Base-by-base conservation (phyloP, 2,113 vertebrate species). In the Scopus umbretta region DNA sequence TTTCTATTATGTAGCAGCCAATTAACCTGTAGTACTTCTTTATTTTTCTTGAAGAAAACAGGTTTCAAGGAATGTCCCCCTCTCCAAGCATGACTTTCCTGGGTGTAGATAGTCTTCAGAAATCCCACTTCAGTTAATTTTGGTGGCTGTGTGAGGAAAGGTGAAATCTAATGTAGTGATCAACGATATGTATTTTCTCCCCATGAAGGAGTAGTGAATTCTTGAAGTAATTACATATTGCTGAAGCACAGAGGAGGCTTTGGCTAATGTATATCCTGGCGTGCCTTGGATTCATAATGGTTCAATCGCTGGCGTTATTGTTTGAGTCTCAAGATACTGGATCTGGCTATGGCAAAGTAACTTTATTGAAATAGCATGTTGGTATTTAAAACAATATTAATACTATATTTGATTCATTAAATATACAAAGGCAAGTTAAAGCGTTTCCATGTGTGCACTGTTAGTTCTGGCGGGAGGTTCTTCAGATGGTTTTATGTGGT, bases 341-440 rank as follows among this genome's bases (percentile, higher is more conserved):
- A 34, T 10, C 89, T 80, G 94, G 93, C 78, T 7, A 7, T 55
- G 86, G 96, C 59, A 79, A 29, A 79, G 93, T 93, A 70, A 47
- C 97, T 91, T 96, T 93, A 96, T 92, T 97, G 97, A 87, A 98
- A 96, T 61, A 84, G 96, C 96, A 71, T 97, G 97, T 96, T 96
- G 92, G 95, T 97, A 94, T 98, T 98, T 98, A 98, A 98, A 97
- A 94, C 97, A 96, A 88, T 95, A 97, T 97, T 97, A 97, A 97
- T 98, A 30, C 97, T 98, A 45, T 65, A 93, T 97, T 97, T 97
- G 98, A 98, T 97, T 98, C 98, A 97, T 97, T 97, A 98, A 96
- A 72, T 95, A 96, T 65, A 97, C 97, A 97, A 97, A 98, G 96
- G 93, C 97, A 19, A 40, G 79, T 73, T 43, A 76, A 97, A 98